Conservation (phyloP, 2,888 invertebrate genomes). For the Hyles lineata region DNA sequence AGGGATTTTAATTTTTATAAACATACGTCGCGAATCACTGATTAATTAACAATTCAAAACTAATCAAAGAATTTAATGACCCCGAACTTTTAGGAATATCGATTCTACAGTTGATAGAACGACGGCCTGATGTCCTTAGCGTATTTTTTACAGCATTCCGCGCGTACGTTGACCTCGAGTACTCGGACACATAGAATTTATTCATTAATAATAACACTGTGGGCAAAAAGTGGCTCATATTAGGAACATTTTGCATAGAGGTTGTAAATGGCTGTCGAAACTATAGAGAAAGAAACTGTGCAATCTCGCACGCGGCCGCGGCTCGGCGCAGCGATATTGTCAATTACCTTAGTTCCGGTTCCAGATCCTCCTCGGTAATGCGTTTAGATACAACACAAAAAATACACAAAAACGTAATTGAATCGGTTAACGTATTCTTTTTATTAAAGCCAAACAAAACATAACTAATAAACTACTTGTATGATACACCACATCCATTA, state of each 20-base stretch:
- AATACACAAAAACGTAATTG: conserved; percentile 65
- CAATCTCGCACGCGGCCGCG: conserved; percentile 37
- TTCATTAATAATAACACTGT: conserved; percentile 75
- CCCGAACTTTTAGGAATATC: conserved; percentile 59
- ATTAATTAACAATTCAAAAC: conserved; percentile 64
- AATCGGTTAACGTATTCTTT: conserved; percentile 63
- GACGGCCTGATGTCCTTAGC: conserved; percentile 73
- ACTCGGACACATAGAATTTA: conserved; percentile 74
- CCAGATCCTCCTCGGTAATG: conserved; percentile 75
- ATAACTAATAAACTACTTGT: conserved; percentile 39
- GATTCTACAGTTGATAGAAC: conserved; percentile 65
- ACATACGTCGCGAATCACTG: conserved; percentile 40
- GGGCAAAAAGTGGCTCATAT: conserved; percentile 77
- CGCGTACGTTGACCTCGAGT: conserved; percentile 76
- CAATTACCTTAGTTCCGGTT: conserved; percentile 80
- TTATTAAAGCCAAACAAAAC: conserved; percentile 58
- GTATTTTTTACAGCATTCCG: conserved; percentile 80
- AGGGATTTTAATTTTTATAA: background rate
- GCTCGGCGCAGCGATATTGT: conserved; percentile 58
- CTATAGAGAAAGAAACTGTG: background rate
- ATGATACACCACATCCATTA: conserved; percentile 6
- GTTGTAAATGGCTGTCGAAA: background rate
- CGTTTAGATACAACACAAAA: conserved; percentile 58
- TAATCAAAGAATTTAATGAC: conserved; percentile 68
- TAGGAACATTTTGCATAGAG: conserved; percentile 65